Evolutionary conservation across 2,888 invertebrate species (phyloP).

Genomic region (Orchestes rusci): DNA sequence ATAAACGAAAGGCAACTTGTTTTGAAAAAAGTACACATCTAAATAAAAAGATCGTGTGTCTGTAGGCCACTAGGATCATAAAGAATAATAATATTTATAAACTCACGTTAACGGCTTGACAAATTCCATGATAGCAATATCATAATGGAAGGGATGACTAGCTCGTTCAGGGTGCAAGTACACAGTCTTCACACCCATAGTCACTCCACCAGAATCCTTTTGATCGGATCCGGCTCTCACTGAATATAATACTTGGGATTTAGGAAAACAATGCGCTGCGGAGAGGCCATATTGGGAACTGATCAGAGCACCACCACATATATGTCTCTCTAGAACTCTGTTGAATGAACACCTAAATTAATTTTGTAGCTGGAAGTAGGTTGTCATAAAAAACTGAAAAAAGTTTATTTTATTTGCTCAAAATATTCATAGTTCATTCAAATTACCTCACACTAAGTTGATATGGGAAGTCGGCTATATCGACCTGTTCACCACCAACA

Average conservation of each 20-base stretch:
- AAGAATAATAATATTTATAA: constrained; percentile 4
- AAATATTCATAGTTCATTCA: too few species aligned
- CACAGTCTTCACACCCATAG: constrained; percentile 21
- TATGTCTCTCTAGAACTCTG: constrained; percentile 10
- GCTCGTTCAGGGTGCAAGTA: constrained; percentile 27
- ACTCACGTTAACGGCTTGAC: constrained; percentile 23
- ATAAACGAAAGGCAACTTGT: too few species aligned
- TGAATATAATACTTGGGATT: constrained; percentile 19
- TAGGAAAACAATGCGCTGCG: constrained; percentile 29
- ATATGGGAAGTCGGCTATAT: constrained; percentile 24
- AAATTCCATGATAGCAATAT: constrained; percentile 28
- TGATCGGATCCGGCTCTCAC: constrained; percentile 26
- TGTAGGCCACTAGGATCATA: too few species aligned
- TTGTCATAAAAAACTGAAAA: too few species aligned
- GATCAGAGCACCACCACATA: constrained; percentile 29
- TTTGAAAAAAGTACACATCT: too few species aligned
- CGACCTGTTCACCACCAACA: constrained; percentile 23
- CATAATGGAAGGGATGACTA: constrained; percentile 21
- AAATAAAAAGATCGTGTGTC: too few species aligned
- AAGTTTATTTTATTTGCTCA: too few species aligned
- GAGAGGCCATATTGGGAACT: constrained; percentile 22
- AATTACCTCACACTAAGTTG: constrained; percentile 24
- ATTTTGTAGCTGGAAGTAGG: too few species aligned
- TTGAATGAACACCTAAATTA: too few species aligned
- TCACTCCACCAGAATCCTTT: constrained; percentile 21